These are phyloP conservation scores for Siniperca chuatsi DNA, from an alignment of 2,113 vertebrate species.

Conservation along the genomic window DNA sequence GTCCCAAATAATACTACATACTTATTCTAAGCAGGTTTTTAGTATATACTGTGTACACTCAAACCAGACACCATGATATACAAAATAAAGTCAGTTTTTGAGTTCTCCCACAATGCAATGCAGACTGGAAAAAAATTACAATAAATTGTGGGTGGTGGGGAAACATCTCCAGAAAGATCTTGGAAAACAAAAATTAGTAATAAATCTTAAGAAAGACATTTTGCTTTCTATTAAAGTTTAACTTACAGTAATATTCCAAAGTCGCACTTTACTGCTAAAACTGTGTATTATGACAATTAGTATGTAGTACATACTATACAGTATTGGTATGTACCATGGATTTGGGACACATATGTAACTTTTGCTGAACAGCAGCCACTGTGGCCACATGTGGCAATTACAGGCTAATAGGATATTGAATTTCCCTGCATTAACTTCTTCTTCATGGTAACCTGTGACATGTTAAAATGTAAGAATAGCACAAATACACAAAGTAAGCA, in stretches of 20 bases:
- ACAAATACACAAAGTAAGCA: not conserved
- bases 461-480: not conserved
- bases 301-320: no score
- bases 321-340: no score
- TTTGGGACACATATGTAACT: no score
- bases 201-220: not conserved
- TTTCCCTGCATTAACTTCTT: not conserved
- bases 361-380: no score
- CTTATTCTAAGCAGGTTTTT: not conserved
- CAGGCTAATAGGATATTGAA: not conserved
- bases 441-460: not conserved
- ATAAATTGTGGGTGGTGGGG: not conserved
- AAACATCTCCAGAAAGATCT: not conserved
- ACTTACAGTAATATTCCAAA: not conserved
- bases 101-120: constrained; percentile 2
- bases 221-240: not conserved
- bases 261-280: no score
- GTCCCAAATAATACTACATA: not conserved
- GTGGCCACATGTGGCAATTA: not conserved
- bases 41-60: not conserved
- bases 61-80: not conserved
- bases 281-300: no score
- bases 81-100: not conserved
- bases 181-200: not conserved
- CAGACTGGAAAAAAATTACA: not conserved